Evolutionary conservation across 2,888 invertebrate genomes (phyloP), one percentile per base, ranked within the genome.

Genomic region (Oasisia sp.): DNA sequence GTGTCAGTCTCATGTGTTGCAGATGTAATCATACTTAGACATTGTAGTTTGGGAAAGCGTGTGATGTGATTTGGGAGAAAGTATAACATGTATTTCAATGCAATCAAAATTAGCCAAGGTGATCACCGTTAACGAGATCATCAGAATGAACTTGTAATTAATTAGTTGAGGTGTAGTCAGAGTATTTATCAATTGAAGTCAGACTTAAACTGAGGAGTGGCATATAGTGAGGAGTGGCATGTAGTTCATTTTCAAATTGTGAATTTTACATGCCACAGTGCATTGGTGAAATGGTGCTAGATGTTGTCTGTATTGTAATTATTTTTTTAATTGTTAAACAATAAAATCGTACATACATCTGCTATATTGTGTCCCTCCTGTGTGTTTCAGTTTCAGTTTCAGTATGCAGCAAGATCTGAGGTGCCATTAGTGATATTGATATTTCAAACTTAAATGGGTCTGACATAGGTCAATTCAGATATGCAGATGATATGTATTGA

Each of bases 291-390:
- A 74, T 74, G 74, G 74, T 74, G 74, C 74, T 74, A n/a, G 74
- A 27, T 56, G 56, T 56, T 74, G 74, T 74, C 74, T 74, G 74
- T 74, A 74, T 74, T 19, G 27, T 74, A 19, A 19, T 19, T 27
- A 74, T 74, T 74, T 27, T 74, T 74, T 74, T 74, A 74, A 74
- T 74, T 19, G 74, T 74, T 74, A 74, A 74, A 74, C 74, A 74
- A 74, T 74, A 74, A 74, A 74, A 74, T 74, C 74, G 27, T 74
- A 4, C 74, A 50, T 50, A 50, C 14, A 50, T n/a, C 74, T 74
- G n/a, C 74, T 27, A 0, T 50, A 14, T 27, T 74, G 74, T 74
- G 14, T 74, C 74, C 14, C 27, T 74, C 19, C 27, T 74, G 27
- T 19, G 7, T 19, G 27, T 74, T 7, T 7, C 27, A 11, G 5